A percentile compares a stretch with the other conserved stretches of the same genome.
These are phyloP conservation scores for Gallinago stenura DNA, from an alignment of 2,797 vertebrate species.

Conservation along the genomic window DNA sequence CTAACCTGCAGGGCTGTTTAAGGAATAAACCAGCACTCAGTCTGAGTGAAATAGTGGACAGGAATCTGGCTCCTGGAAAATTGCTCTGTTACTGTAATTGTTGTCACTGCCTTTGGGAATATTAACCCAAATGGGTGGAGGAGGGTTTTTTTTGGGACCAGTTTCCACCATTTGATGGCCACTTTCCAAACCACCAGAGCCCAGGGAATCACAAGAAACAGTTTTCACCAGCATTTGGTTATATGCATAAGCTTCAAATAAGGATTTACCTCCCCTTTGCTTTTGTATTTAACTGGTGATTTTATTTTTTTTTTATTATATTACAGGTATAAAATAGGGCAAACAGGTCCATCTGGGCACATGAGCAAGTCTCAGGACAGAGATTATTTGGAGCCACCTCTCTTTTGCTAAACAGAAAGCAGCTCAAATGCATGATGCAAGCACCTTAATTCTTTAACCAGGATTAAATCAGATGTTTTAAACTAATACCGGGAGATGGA, in stretches of 20 bases:
- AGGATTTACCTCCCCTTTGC: not conserved
- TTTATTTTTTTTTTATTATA: not conserved
- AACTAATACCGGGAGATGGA: not conserved
- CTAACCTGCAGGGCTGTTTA: rapidly evolving
- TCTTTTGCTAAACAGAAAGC: no score
- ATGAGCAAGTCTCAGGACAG: not conserved
- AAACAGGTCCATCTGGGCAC: not conserved
- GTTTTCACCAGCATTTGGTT: not conserved
- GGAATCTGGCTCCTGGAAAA: not conserved
- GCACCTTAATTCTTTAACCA: not conserved
- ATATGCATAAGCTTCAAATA: not conserved
- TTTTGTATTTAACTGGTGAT: not conserved
- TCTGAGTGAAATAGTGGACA: rapidly evolving
- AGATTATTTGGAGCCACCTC: not conserved
- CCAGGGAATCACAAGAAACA: not conserved
- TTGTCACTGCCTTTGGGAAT: not conserved
- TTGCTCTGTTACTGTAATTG: not conserved
- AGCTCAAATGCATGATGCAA: not conserved
- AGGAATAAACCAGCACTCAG: not conserved
- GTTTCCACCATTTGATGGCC: not conserved
- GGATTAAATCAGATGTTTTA: not conserved
- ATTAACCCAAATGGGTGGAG: rapidly evolving
- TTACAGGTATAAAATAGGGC: not conserved
- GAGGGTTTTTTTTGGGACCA: not conserved
- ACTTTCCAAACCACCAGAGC: not conserved